Percentiles rank a stretch among this genome's conserved stretches.
These are phyloP conservation scores for Platypus cylindrus DNA, from an alignment of 2,888 invertebrate species.

Conservation along the genomic window DNA sequence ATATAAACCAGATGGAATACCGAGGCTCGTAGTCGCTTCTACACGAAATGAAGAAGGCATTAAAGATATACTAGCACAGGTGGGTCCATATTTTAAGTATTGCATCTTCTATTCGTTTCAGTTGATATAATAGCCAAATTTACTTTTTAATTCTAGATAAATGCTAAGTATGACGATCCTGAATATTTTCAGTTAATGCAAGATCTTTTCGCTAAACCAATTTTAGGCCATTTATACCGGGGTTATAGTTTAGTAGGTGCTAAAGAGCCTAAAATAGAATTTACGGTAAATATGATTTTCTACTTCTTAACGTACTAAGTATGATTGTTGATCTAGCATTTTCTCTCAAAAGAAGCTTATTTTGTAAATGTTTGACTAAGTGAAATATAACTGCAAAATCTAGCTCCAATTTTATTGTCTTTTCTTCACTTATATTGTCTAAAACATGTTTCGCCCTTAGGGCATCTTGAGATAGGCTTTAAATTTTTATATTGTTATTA, in stretches of 20 bases:
- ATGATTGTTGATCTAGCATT: too few species aligned
- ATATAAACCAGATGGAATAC: conserved; percentile 40
- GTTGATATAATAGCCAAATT: background rate
- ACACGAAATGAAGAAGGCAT: conserved; percentile 79
- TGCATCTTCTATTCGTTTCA: background rate
- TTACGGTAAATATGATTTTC: conserved; percentile 22
- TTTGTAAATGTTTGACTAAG: too few species aligned
- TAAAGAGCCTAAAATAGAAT: conserved; percentile 27
- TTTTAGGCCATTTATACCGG: conserved; percentile 47
- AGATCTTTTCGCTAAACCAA: conserved; percentile 37
- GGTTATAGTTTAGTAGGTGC: conserved; percentile 43
- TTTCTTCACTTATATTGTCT: too few species aligned
- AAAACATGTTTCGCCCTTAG: too few species aligned
- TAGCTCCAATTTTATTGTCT: too few species aligned
- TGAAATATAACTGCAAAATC: too few species aligned
- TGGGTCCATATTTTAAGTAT: conserved; percentile 17
- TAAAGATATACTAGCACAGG: conserved; percentile 44
- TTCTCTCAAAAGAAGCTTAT: too few species aligned
- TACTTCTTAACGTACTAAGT: conserved; percentile 1
- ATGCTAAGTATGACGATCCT: conserved; percentile 39
- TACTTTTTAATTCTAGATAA: conserved; percentile 31
- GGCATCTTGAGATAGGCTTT: too few species aligned
- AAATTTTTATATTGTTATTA: too few species aligned
- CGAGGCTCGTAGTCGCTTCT: conserved; percentile 61
- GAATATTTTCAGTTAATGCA: conserved; percentile 41